phyloP scores from a whole-genome alignment of 2,113 vertebrate genomes.

The Gavia stellata region DNA sequence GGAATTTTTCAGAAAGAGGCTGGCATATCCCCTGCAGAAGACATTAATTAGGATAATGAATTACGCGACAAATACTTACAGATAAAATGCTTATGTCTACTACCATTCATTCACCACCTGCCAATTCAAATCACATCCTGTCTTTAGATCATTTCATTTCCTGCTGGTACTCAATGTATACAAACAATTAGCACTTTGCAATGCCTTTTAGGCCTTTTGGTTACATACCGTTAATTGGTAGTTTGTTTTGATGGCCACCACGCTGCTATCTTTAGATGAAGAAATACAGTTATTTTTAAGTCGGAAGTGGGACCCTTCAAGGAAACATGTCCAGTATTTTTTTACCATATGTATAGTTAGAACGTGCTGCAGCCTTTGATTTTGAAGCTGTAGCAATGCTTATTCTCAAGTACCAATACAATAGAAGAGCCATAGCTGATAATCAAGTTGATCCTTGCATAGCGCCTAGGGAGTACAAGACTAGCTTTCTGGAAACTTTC shows the following conservation, averaged over 20 bases:
- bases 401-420: not conserved
- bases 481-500: not conserved
- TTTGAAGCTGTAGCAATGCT: not conserved
- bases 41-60: not conserved
- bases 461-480: fast-evolving
- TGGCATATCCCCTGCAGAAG: not conserved
- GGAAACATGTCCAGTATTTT: not conserved
- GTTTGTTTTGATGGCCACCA: not conserved
- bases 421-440: not conserved
- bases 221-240: not conserved
- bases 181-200: not conserved
- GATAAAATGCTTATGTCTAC: not conserved
- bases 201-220: not conserved
- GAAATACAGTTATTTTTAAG: not conserved
- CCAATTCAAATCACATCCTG: not conserved
- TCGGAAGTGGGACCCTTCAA: not conserved
- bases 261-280: not conserved
- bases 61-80: not conserved
- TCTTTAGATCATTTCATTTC: not conserved
- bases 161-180: not conserved
- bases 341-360: not conserved
- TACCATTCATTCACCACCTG: not conserved
- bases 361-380: not conserved
- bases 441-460: not conserved
- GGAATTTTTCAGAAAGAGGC: not conserved